Percentiles rank a stretch among this genome's conserved stretches.
These are phyloP conservation scores for Lypha dubia DNA, from an alignment of 2,888 invertebrate species.

Conservation along the genomic window DNA sequence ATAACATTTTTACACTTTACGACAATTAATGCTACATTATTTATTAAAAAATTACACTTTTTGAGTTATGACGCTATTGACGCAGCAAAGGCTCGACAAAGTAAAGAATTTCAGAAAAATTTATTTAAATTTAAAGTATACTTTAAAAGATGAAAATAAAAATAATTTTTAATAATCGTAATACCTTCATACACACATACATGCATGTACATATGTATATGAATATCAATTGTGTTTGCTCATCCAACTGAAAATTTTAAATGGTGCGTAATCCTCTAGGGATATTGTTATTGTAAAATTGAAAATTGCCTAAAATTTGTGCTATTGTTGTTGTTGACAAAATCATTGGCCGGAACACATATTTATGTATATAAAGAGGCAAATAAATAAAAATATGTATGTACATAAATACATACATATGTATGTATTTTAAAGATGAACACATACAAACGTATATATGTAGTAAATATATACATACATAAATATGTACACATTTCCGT, in stretches of 20 bases:
- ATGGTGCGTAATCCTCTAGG: slow-evolving; percentile 47
- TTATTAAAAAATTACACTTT: no score
- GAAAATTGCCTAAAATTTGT: slow-evolving; percentile 37
- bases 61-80: no score
- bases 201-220: neutral
- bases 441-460: no score
- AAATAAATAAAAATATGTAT: neutral
- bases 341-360: slow-evolving; percentile 19
- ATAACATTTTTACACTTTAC: no score
- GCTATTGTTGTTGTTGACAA: slow-evolving; percentile 34
- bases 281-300: slow-evolving; percentile 37
- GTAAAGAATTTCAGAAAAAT: neutral
- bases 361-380: neutral
- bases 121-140: neutral
- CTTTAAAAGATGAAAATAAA: no score
- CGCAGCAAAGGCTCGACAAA: no score
- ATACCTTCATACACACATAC: no score
- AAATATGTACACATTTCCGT: no score
- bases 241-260: slow-evolving; percentile 53
- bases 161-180: no score
- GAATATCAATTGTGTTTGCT: slow-evolving; percentile 9
- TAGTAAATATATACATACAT: neutral
- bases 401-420: neutral
- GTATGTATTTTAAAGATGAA: no score
- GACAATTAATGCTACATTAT: no score